phyloP scores from a whole-genome alignment of 2,797 vertebrate genomes.

The Myiotriccus ornatus region DNA sequence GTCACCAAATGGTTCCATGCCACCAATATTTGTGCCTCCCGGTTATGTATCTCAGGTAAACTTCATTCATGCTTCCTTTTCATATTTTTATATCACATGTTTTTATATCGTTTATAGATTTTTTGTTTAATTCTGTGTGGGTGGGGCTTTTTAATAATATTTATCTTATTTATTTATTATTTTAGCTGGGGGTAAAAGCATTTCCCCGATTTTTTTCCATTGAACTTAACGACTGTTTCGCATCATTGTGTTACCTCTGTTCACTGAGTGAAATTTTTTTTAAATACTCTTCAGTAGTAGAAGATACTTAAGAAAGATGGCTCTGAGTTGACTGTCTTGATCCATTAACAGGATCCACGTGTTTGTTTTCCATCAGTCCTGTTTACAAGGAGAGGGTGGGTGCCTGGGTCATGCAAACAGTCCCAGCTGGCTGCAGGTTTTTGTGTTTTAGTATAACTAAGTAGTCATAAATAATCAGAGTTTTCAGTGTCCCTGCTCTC shows the following conservation, averaged over 20 bases:
- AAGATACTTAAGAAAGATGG: background rate
- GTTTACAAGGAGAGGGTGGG: background rate
- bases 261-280: background rate
- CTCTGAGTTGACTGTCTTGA: background rate
- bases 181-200: background rate
- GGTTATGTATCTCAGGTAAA: slow-evolving; percentile 83
- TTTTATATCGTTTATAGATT: background rate
- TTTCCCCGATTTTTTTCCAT: background rate
- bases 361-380: background rate
- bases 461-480: background rate
- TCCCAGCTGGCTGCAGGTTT: background rate
- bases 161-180: background rate
- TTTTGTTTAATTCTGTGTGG: background rate
- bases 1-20: slow-evolving; percentile 82
- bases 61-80: background rate
- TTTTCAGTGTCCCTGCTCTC: background rate
- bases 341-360: background rate
- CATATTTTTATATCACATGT: background rate
- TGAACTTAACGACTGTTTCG: background rate
- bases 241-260: background rate
- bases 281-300: background rate
- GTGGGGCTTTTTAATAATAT: background rate
- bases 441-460: background rate
- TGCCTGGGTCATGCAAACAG: background rate
- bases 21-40: slow-evolving; percentile 81